Conservation (phyloP, 2,888 invertebrate genomes). For the Hydrotaea cyrtoneurina region DNA sequence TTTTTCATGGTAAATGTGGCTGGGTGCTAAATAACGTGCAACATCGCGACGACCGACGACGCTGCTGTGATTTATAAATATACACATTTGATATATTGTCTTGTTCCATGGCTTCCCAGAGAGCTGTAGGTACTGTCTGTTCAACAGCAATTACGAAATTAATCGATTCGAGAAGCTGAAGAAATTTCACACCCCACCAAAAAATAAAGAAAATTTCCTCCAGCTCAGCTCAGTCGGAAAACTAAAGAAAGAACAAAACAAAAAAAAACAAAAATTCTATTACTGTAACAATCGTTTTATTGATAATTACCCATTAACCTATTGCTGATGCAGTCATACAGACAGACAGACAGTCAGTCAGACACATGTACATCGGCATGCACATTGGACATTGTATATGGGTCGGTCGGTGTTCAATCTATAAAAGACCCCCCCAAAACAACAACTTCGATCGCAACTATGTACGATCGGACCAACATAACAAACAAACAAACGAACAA, state of each 20-base stretch:
- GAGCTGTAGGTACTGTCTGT: not conserved
- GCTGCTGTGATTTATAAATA: constrained; percentile 62
- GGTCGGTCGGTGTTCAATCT: constrained; percentile 17
- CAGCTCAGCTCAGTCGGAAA: too few relatives aligned
- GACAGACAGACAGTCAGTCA: too few relatives aligned
- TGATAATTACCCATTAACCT: too few relatives aligned
- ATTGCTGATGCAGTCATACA: too few relatives aligned
- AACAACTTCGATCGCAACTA: not conserved
- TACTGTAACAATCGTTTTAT: too few relatives aligned
- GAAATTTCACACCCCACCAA: not conserved
- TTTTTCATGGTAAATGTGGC: constrained; percentile 62
- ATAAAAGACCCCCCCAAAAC: not conserved
- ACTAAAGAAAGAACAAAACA: too few relatives aligned
- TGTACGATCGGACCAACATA: not conserved
- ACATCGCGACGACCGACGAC: constrained; percentile 19
- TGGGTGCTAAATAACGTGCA: constrained; percentile 64
- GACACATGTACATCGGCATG: too few relatives aligned
- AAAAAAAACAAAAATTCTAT: too few relatives aligned
- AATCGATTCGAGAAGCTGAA: not conserved
- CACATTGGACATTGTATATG: not conserved
- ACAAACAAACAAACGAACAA: too few relatives aligned
- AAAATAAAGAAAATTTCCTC: too few relatives aligned
- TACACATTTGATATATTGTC: constrained; percentile 61
- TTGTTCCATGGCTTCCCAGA: constrained; percentile 42
- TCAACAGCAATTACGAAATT: constrained; percentile 6